phyloP scores from a whole-genome alignment of 92 coral and sea anemone species.

The Plumapathes pennacea region DNA sequence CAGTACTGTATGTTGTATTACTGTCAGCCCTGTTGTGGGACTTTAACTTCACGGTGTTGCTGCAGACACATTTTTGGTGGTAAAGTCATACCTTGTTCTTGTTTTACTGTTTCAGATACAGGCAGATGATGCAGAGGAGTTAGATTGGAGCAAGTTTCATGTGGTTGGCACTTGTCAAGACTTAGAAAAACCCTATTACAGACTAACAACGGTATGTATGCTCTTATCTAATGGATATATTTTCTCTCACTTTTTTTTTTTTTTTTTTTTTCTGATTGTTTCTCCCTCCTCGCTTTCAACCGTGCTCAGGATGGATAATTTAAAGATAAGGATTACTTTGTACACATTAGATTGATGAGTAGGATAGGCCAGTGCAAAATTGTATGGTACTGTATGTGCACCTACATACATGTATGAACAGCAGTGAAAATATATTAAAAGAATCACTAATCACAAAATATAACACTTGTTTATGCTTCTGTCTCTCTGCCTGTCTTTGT shows the following conservation, averaged over 20 bases:
- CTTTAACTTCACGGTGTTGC: background rate
- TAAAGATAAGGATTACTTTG: too few relatives aligned
- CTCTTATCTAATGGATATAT: background rate
- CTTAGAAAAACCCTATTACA: conserved; percentile 76
- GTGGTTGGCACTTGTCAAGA: conserved; percentile 94
- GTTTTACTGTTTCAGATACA: conserved; percentile 29
- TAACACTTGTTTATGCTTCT: background rate
- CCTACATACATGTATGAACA: too few relatives aligned
- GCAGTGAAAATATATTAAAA: too few relatives aligned
- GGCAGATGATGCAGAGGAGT: conserved; percentile 88
- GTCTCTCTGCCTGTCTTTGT: background rate
- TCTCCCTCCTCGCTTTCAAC: too few relatives aligned
- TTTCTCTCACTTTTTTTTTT: background rate
- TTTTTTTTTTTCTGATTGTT: too few relatives aligned
- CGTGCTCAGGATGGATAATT: too few relatives aligned
- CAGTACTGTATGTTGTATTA: conserved; percentile 10
- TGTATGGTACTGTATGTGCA: too few relatives aligned
- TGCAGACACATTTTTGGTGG: too few relatives aligned
- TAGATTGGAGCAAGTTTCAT: conserved; percentile 97
- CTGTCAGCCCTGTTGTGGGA: background rate
- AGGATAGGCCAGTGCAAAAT: too few relatives aligned
- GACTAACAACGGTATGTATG: conserved; percentile 86
- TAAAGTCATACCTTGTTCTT: background rate
- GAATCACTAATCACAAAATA: too few relatives aligned
- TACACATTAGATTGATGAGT: too few relatives aligned